Evolutionary conservation across 2,888 invertebrate genomes (phyloP), one percentile per base, ranked within the genome.

Genomic region (Bembecia ichneumoniformis): DNA sequence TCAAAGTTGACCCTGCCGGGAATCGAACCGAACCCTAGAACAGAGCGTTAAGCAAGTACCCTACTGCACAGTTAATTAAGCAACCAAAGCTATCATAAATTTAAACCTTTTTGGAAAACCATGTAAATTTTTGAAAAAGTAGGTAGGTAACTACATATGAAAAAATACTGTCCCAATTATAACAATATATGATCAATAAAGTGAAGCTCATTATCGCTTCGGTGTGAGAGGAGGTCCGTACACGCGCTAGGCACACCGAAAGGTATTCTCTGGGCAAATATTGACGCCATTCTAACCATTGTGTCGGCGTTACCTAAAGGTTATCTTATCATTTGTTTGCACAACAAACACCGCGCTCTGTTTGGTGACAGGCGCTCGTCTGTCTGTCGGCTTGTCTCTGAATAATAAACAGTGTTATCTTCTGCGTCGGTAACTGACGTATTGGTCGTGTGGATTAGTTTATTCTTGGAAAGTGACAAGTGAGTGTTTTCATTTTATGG

Each of bases 291-390:
- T 63, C 66, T 70, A 69, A 63, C 74, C 77, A 84, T 86, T 86
- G 86, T 84, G 86, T 77, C 84, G 86, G 84, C 82, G 66, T 72
- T 64, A 71, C 70, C 74, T 71, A 84, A 83, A 82, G 80, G 77
- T 77, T 79, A 82, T 82, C 86, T 87, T 86, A 87, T 87, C 86
- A 81, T 67, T 61, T 83, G 73, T 86, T 84, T 84, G 82, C 71
- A 67, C 68, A 28, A 56, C 77, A 82, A 80, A 84, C 77, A 82
- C 62, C 53, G 54, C 64, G 60, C 59, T 20, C 11, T 80, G 74
- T 81, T 81, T 81, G 76, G 73, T 71, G 81, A 80, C 77, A 75
- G 82, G 82, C 84, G 81, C 83, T 76, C 68, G 76, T 62, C 66
- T 76, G 86, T 83, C 84, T 84, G 77, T 78, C 72, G 74, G 79